Evolutionary conservation across 2,113 vertebrate genomes (phyloP), one percentile per base, ranked within the genome.

Genomic region (Aspiorhynchus laticeps): DNA sequence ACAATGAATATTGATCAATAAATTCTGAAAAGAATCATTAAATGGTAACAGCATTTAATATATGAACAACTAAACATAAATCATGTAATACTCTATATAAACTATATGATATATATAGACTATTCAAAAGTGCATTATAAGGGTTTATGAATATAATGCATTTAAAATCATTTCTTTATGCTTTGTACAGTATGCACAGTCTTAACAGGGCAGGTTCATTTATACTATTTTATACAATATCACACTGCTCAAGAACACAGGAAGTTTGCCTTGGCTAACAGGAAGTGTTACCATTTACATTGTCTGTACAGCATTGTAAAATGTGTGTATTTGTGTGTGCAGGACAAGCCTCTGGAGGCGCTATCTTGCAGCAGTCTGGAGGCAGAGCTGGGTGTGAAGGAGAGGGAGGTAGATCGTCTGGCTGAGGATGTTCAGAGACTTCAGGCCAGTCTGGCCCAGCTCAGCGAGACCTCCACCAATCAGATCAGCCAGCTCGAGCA

Each of bases 401-500:
- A 97, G 91, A 91, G 96, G 21, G 97, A 97, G 86, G 96, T 97
- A 0, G 94, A 95, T 79, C 96, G 96, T 92, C 94, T 97, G 5
- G 96, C 96, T 0, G 96, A 97, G 71, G 96, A 97, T 4, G 96
- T 97, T 48, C 96, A 96, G 93, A 91, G 96, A 74, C 96, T 97
- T 83, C 96, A 97, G 92, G 95, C 94, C 93, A 97, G 94, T 93
- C 96, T 97, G 89, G 95, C 93, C 89, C 96, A 96, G 90, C 95
- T 97, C 74, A 95, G 95, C 0, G 95, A 97, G 90, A 96, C 95
- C 89, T 96, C 96, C 0, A 94, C 96, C 95, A 96, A 94, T 92
- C 97, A 97, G 87, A 96, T 97, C 91, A 95, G 94, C 12, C 96
- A 96, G 92, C 96, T 97, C 51, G 96, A 96, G 93, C 96, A 96